A percentile compares a stretch with the other conserved stretches of the same genome.
phyloP scores from a whole-genome alignment of 64 coral and sea anemone genomes.

The Actinia tenebrosa region DNA sequence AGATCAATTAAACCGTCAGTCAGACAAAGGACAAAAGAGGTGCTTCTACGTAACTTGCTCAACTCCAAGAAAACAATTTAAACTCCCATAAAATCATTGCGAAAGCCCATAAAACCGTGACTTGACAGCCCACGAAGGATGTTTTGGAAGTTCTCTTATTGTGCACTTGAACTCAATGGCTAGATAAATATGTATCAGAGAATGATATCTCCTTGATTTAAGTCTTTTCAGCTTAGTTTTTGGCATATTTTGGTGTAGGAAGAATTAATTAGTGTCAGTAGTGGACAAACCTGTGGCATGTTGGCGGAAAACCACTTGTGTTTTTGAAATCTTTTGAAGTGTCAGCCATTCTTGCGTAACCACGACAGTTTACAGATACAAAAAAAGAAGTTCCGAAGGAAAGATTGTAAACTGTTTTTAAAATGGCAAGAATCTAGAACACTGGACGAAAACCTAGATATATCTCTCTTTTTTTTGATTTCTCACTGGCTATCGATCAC shows the following conservation, averaged over 20 bases:
- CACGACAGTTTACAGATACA: background rate
- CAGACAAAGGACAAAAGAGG: background rate
- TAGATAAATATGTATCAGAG: background rate
- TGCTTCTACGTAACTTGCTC: background rate
- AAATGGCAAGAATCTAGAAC: too few relatives aligned
- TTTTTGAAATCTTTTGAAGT: background rate
- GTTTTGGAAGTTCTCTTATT: background rate
- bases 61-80: background rate
- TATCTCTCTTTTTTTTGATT: too few relatives aligned
- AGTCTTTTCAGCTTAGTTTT: slow-evolving; percentile 10
- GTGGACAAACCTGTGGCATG: background rate
- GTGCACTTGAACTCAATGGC: background rate
- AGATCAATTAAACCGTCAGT: background rate
- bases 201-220: background rate
- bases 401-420: background rate
- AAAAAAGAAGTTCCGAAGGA: background rate
- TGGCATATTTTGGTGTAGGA: slow-evolving; percentile 4
- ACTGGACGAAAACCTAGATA: too few relatives aligned
- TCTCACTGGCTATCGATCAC: too few relatives aligned
- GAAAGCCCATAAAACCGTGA: background rate
- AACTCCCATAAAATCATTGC: background rate
- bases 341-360: background rate
- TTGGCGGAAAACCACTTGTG: slow-evolving; percentile 7
- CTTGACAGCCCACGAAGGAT: background rate
- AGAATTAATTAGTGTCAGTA: slow-evolving; percentile 22